Evolutionary conservation across 2,797 vertebrate species (phyloP).

Genomic region (Bucorvus abyssinicus): DNA sequence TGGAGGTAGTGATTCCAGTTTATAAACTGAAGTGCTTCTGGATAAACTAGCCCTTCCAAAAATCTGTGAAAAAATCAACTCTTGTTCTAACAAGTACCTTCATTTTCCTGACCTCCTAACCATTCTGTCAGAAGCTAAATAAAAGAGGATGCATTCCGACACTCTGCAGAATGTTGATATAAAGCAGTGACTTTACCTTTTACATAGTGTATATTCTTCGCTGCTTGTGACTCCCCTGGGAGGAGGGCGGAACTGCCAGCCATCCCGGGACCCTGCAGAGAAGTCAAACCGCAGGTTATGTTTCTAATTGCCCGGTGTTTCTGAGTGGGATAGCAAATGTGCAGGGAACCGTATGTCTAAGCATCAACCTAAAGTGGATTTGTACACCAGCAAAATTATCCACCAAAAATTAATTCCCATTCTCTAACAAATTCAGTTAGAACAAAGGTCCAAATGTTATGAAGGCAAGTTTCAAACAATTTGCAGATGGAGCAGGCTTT

Average conservation of each 20-base stretch:
- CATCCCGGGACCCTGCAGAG: conserved; percentile 83
- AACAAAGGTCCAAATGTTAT: background rate
- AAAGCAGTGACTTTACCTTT: conserved; percentile 83
- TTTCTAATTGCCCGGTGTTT: background rate
- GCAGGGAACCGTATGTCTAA: background rate
- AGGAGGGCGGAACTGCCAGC: conserved; percentile 96
- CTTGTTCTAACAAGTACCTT: background rate
- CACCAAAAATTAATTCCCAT: background rate
- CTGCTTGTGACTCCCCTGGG: conserved; percentile 98
- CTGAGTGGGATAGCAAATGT: background rate
- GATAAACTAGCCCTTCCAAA: background rate
- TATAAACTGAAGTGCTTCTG: background rate
- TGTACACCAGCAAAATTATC: background rate
- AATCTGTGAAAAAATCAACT: background rate
- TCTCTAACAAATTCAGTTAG: background rate
- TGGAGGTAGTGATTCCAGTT: background rate
- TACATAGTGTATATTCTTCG: conserved; percentile 97
- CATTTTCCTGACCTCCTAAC: background rate
- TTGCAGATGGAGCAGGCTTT: background rate
- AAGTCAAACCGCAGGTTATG: conserved; percentile 17
- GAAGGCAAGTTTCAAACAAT: background rate
- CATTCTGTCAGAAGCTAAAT: background rate
- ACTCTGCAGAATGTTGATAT: background rate
- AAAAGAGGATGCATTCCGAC: background rate
- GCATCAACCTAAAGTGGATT: background rate